phyloP scores from a whole-genome alignment of 2,888 invertebrate species.

The Minunthozetes semirufus region DNA sequence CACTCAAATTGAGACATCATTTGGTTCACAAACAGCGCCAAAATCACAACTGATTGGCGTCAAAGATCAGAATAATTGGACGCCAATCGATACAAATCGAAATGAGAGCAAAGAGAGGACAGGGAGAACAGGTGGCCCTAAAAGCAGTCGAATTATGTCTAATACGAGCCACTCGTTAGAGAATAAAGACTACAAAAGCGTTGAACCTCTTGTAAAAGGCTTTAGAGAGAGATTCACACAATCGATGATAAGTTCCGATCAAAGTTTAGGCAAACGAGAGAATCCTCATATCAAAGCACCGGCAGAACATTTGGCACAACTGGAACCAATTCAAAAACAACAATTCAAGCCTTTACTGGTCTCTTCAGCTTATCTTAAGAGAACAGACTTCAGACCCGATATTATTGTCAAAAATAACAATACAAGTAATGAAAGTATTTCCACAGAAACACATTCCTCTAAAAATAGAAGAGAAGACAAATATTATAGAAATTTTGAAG shows the following conservation, averaged over 20 bases:
- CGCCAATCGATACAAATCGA: constrained; percentile 1
- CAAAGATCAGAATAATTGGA: constrained; percentile 12
- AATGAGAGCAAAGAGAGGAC: too few relatives aligned
- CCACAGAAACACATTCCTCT: neutral
- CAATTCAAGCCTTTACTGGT: neutral
- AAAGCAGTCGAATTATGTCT: neutral
- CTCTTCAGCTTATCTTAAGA: neutral
- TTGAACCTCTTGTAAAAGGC: constrained; percentile 9
- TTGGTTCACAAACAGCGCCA: constrained; percentile 5
- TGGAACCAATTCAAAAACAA: neutral
- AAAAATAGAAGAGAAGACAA: neutral
- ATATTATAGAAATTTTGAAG: neutral
- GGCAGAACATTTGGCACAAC: neutral
- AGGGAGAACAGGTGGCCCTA: constrained; percentile 12
- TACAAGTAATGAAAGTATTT: constrained; percentile 1
- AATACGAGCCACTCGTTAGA: neutral
- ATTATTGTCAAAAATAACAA: constrained; percentile 10
- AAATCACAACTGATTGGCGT: constrained; percentile 11
- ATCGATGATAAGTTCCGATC: neutral
- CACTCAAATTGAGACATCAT: neutral
- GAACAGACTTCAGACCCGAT: constrained; percentile 5
- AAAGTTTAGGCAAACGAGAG: neutral
- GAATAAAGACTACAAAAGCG: constrained; percentile 1
- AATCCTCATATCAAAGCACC: neutral
- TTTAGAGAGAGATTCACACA: constrained; percentile 2